These are phyloP conservation scores for Otocyon megalotis DNA, from an alignment of 2,113 vertebrate genomes.

Conservation along the genomic window DNA sequence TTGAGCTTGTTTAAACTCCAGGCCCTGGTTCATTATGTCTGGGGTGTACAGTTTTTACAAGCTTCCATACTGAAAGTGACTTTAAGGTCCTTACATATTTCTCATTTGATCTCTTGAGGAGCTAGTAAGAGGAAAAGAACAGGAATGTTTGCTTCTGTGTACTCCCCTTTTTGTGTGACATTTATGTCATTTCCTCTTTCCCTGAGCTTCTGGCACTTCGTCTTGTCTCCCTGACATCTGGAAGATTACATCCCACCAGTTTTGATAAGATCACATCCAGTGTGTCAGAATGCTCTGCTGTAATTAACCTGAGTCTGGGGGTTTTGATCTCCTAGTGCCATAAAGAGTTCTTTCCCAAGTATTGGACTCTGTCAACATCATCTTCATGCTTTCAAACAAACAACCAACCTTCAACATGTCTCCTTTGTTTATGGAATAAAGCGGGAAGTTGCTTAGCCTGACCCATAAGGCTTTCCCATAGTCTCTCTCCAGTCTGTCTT, in stretches of 20 bases:
- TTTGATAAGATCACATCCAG: background rate
- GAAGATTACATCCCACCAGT: background rate
- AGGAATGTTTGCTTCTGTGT: background rate
- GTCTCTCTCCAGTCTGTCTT: background rate
- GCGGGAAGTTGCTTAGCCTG: background rate
- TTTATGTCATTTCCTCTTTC: conserved; percentile 15
- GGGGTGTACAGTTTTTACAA: background rate
- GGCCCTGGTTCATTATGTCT: background rate
- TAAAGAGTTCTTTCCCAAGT: background rate
- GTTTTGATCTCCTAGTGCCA: background rate
- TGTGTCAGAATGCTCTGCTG: background rate
- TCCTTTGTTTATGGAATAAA: background rate
- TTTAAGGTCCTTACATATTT: background rate
- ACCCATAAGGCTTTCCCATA: background rate
- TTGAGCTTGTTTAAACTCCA: background rate
- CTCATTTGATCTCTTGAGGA: background rate
- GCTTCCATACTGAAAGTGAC: background rate
- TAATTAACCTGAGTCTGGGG: background rate
- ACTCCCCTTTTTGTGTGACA: background rate
- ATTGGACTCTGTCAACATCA: background rate
- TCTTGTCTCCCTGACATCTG: conserved; percentile 11
- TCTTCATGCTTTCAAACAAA: background rate
- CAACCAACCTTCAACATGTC: background rate
- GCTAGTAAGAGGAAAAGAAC: background rate
- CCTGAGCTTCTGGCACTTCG: background rate